Base-by-base conservation (phyloP, 2,888 invertebrate genomes). In the Lasioglossum malachurum region DNA sequence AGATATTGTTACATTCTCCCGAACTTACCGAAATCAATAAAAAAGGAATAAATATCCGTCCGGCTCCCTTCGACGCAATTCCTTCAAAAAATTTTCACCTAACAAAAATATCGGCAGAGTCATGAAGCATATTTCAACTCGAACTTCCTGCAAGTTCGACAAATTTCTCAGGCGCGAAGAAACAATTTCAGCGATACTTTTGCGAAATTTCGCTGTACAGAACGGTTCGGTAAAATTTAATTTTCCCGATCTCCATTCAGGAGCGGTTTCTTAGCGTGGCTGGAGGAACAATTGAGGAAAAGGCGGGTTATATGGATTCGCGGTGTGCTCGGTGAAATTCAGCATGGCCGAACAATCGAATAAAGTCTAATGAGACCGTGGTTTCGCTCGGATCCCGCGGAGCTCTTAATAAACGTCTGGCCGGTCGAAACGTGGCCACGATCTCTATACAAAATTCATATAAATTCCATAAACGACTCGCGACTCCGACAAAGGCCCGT, bases 381-480 rank as follows among this genome's bases (percentile, higher is more conserved):
- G 35, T 31, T 67, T 8, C 35, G 19, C 35, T 23, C 67, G 31
- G 16, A 64, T 60, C 67, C 67, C 16, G 60, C 60, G 27, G 4
- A 27, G 27, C 14, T 60, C 67, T 67, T 31, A 31, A 67, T 67
- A 31, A 67, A 19, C 19, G 35, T 35, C 19, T 16, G 19, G 19
- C 10, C 8, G 19, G 67, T 3, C 31, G 19, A 8, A 67, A 67
- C 35, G 31, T 35, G 67, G 19, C 8, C 35, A 31, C 67, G 67
- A 67, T 31, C 67, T 19, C 67, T 35, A 16, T 64, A 67, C 31
- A 23, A 35, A 14, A 60, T 60, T 35, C 35, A 23, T 67, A 67
- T 67, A 35, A 67, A 67, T 67, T 67, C 35, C 31, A 67, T 67
- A 67, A 67, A 35, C 67, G 67, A 67, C 19, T 67, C 67, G 67